Evolutionary conservation across 2,113 vertebrate species (phyloP).

Genomic region (Nothoprocta pentlandii): DNA sequence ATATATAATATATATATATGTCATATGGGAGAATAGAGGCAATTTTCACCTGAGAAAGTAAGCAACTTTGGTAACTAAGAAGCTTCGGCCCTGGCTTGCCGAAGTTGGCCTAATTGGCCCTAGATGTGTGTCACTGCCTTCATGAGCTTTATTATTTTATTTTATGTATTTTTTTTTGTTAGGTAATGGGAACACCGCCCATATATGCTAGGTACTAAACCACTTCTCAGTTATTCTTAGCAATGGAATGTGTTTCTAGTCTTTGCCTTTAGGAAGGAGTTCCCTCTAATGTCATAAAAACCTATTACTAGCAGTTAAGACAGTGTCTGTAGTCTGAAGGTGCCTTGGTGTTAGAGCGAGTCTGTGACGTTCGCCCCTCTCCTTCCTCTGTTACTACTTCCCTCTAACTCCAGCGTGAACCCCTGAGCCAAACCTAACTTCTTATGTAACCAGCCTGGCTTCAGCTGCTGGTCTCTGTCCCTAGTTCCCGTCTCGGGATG

Average conservation of each 20-base stretch:
- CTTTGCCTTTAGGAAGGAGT: background rate
- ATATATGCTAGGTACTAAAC: background rate
- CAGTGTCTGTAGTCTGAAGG: rapidly evolving
- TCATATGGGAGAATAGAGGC: background rate
- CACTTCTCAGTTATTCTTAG: rapidly evolving
- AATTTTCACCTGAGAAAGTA: background rate
- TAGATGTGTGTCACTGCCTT: background rate
- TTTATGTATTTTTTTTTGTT: background rate
- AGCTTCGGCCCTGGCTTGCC: background rate
- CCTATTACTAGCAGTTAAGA: too few relatives aligned
- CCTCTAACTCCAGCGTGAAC: rapidly evolving
- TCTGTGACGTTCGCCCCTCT: background rate
- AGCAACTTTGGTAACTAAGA: background rate
- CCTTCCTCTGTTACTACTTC: rapidly evolving
- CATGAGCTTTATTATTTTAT: background rate
- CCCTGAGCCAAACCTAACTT: rapidly evolving
- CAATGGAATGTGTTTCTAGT: background rate
- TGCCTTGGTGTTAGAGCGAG: background rate
- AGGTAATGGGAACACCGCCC: background rate
- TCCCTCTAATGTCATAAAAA: too few relatives aligned
- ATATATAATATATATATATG: background rate
- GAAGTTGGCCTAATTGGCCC: too few relatives aligned
- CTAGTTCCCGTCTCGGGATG: background rate
- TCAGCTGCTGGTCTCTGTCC: too few relatives aligned
- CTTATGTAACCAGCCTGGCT: rapidly evolving